Evolutionary conservation across 2,888 invertebrate species (phyloP).

Genomic region (Lapara coniferarum): DNA sequence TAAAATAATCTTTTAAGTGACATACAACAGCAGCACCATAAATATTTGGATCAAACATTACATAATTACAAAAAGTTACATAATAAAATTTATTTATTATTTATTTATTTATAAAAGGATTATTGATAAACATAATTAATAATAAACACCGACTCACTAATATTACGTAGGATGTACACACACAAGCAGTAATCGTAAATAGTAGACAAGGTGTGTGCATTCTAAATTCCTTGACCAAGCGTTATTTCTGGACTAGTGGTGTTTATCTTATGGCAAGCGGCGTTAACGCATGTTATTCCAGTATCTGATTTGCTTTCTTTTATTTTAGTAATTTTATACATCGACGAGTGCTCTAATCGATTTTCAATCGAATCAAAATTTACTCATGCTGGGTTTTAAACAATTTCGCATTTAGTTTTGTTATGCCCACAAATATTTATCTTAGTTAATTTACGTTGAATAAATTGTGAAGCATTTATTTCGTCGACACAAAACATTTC

Average conservation of each 20-base stretch:
- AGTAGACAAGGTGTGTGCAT: constrained; percentile 58
- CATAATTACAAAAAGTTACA: neutral
- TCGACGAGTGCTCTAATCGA: constrained; percentile 54
- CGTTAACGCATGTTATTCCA: constrained; percentile 66
- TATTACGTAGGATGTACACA: constrained; percentile 11
- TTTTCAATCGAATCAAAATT: constrained; percentile 48
- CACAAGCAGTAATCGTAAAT: constrained; percentile 45
- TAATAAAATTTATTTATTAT: no score
- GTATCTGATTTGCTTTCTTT: constrained; percentile 70
- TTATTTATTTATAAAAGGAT: no score
- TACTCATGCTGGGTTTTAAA: constrained; percentile 32
- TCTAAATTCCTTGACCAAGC: constrained; percentile 61
- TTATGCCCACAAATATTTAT: constrained; percentile 32
- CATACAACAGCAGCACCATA: no score
- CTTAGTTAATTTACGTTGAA: neutral
- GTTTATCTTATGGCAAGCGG: constrained; percentile 67
- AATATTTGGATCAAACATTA: neutral
- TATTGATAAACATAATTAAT: neutral
- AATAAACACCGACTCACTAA: neutral
- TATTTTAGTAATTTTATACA: constrained; percentile 71
- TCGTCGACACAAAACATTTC: no score
- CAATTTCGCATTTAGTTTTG: constrained; percentile 37
- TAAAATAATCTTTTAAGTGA: no score
- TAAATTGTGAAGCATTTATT: no score
- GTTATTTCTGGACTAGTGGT: constrained; percentile 69